Conservation (phyloP, 2,888 invertebrate species). For the Stenotaenia linearis region DNA sequence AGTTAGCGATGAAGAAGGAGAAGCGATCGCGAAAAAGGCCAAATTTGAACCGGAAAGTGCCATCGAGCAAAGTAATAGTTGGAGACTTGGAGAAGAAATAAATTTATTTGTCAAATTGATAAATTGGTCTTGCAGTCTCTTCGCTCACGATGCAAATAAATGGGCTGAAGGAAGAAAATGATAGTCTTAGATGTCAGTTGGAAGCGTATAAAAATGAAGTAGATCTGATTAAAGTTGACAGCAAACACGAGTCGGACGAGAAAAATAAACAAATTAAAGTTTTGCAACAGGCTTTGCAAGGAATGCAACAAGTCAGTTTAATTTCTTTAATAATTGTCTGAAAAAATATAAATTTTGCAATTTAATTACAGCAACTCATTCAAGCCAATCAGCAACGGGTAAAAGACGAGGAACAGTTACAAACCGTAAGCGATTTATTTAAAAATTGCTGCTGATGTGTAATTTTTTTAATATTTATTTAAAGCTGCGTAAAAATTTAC, state of each 20-base stretch:
- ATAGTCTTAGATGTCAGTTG: slow-evolving; percentile 79
- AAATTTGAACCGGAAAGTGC: slow-evolving; percentile 27
- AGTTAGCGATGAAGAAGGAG: slow-evolving; percentile 66
- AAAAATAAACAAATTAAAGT: slow-evolving; percentile 78
- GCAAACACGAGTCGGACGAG: slow-evolving; percentile 68
- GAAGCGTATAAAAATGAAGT: slow-evolving; percentile 94
- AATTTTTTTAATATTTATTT: background rate
- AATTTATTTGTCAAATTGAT: no score
- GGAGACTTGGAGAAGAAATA: no score
- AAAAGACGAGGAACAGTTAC: slow-evolving; percentile 33
- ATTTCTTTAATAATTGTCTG: background rate
- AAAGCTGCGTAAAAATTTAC: slow-evolving; percentile 11
- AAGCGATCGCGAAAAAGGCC: slow-evolving; percentile 29
- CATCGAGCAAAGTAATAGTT: slow-evolving; percentile 29
- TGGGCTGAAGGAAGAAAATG: slow-evolving; percentile 70
- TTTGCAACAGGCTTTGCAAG: slow-evolving; percentile 57
- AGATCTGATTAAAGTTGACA: slow-evolving; percentile 75
- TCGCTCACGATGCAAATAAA: slow-evolving; percentile 30
- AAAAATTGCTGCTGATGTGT: background rate
- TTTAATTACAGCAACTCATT: slow-evolving; percentile 34
- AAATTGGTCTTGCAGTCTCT: background rate
- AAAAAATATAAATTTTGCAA: background rate
- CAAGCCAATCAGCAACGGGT: slow-evolving; percentile 34
- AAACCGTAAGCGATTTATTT: slow-evolving; percentile 27
- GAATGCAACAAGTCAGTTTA: slow-evolving; percentile 47